Base-by-base conservation (phyloP, 2,113 vertebrate species). In the Harpagus bidentatus region DNA sequence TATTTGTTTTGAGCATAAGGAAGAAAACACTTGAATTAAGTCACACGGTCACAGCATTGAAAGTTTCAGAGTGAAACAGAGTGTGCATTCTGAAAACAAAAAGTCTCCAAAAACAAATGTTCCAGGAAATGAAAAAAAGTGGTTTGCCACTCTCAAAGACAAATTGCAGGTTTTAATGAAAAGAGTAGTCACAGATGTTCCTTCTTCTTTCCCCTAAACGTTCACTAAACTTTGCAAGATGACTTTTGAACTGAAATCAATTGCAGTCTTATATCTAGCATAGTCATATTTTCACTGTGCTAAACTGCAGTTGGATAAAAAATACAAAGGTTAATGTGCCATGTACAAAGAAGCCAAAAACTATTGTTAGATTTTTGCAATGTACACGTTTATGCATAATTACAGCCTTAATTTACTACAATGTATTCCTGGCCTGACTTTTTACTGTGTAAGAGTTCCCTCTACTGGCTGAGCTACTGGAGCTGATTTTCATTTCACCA, bases 381-480 rank as follows among this genome's bases (percentile, higher is more conserved):
- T 29, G 47, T 36, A 89, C 58, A 36, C 0, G 0, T 9, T 47
- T 34, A 36, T 34, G 36, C 8, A 13, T 81, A 69, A 81, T 86
- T 86, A 47, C 47, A 58, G 23, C 17, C 6, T 14, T 50, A 16
- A 70, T 42, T 21, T 82, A 32, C 16, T 70, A 31, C 13, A 13
- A 15, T 11, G 21, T 17, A n/a, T 9, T 74, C 23, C 32, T 80
- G 56, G 19, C 23, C 29, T 76, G 55, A 45, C 47, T 90, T 95
- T 95, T 32, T 84, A 56, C 48, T 96, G 83, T 94, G 42, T 61
- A 88, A 94, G 91, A 94, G 71, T 90, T 96, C 96, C 95, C 96
- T 93, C 96, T 97, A 83, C 95, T 97, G 96, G 94, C 56, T 84
- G 88, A 96, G 90, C 45, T 82, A 72, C 52, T 95, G 32, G 76